Evolutionary conservation across 2,113 vertebrate species (phyloP).

Genomic region (Pomatorhinus ruficollis): DNA sequence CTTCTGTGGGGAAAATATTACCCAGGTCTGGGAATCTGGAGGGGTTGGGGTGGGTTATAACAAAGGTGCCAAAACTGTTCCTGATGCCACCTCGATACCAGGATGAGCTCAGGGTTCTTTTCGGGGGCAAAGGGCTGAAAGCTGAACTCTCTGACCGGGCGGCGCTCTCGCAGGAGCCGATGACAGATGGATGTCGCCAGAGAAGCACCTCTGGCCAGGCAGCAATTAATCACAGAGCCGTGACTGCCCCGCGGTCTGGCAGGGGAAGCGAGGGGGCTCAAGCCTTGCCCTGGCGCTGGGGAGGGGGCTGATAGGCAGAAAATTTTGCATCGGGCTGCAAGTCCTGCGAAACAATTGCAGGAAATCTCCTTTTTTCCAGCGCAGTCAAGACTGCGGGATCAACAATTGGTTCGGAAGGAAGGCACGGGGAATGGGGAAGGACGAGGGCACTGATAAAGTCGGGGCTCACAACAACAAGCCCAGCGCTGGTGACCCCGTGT

Average conservation of each 20-base stretch:
- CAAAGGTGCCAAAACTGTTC: neutral
- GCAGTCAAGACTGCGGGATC: slow-evolving; percentile 59
- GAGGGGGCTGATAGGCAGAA: slow-evolving; percentile 3
- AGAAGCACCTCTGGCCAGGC: neutral
- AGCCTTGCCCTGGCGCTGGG: neutral
- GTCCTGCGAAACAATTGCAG: slow-evolving; percentile 76
- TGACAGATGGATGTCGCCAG: neutral
- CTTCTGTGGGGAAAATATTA: neutral
- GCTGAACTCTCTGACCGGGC: neutral
- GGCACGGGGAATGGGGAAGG: slow-evolving; percentile 57
- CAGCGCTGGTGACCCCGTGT: neutral
- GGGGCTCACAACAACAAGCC: slow-evolving; percentile 1
- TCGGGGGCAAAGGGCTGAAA: neutral
- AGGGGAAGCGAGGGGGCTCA: slow-evolving; percentile 7
- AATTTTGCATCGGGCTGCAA: slow-evolving; percentile 19
- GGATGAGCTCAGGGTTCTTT: neutral
- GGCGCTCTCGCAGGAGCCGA: neutral
- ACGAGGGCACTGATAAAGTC: slow-evolving; percentile 63
- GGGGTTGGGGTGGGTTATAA: neutral
- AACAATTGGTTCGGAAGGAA: slow-evolving; percentile 79
- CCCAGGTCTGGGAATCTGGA: neutral
- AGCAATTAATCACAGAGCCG: neutral
- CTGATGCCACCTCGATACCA: rapidly evolving
- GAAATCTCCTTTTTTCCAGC: slow-evolving; percentile 60
- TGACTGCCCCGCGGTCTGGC: neutral